Base-by-base conservation (phyloP, 2,113 vertebrate genomes). In the Lipophrys pholis region DNA sequence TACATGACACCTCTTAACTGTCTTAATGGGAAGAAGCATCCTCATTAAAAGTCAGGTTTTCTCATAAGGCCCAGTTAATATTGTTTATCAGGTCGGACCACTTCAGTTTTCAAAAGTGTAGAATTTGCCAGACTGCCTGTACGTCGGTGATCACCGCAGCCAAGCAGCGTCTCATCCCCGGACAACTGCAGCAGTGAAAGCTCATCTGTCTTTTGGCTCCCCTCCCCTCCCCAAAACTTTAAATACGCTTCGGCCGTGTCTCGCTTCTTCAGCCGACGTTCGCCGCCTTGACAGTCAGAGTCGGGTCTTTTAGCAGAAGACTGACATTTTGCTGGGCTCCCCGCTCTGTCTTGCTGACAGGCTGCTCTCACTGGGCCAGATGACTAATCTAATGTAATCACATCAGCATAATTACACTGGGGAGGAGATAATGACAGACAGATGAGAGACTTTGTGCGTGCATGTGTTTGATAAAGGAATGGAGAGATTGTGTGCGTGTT, bases 351-450 rank as follows among this genome's bases (percentile, higher is more conserved):
- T 83, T 70, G 10, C 78, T 90, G 91, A 90, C 89, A 90, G 87
- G 76, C 87, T 69, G 73, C 87, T 87, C 88, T 91, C 89, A 76
- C 80, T 87, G 86, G 87, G 86, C 86, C 81, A 88, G 80, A 91
- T 85, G 88, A 90, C 89, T 90, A 85, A 91, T 93, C 88, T 89
- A 89, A 90, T 91, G 90, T 92, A 92, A 92, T 92, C 91, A 92
- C 90, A 91, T 91, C 90, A 91, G 88, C 89, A 91, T 93, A 91
- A 93, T 93, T 89, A 89, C 89, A 80, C 88, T 79, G 82, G 89
- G 85, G 88, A 90, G 81, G 69, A 84, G 88, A 90, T 89, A 85
- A 90, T 89, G 89, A 89, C 78, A 83, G 89, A 80, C 86, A 90
- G 90, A 89, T 89, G 91, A 89, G 85, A 84, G 82, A 75, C 71